Evolutionary conservation across 1,140 invertebrate species (phyloP).

Genomic region (Rhopalosiphum padi): DNA sequence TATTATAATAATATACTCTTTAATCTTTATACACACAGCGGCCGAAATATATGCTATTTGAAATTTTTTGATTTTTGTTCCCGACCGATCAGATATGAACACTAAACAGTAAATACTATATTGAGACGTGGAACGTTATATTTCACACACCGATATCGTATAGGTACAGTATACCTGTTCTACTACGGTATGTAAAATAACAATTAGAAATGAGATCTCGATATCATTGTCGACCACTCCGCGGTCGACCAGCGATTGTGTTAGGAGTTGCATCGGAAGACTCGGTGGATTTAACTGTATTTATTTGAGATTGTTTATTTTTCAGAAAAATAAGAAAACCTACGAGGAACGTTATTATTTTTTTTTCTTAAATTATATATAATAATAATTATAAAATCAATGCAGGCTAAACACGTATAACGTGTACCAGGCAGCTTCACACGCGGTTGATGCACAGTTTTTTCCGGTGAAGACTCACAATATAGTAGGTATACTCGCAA

Average conservation of each 20-base stretch:
- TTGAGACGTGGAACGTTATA: not conserved
- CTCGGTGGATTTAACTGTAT: not conserved
- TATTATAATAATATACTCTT: too few relatives aligned
- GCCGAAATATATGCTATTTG: not conserved
- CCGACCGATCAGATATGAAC: not conserved
- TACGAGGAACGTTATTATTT: not conserved
- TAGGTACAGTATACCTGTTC: not conserved
- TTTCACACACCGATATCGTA: not conserved
- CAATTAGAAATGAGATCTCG: conserved; percentile 34
- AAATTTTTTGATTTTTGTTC: not conserved
- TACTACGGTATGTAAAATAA: not conserved
- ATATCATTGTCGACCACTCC: not conserved
- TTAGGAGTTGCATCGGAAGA: not conserved
- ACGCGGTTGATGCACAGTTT: not conserved
- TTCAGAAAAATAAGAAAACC: not conserved
- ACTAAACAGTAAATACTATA: not conserved
- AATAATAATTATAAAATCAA: not conserved
- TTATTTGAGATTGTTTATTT: not conserved
- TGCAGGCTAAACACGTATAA: not conserved
- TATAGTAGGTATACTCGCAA: not conserved
- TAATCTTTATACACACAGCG: not conserved
- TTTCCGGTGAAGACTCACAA: not conserved
- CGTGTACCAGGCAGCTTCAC: too few relatives aligned
- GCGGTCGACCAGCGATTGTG: not conserved
- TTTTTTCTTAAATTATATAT: too few relatives aligned